Evolutionary conservation across 2,888 invertebrate genomes (phyloP).

Genomic region (Parochlus steinenii): DNA sequence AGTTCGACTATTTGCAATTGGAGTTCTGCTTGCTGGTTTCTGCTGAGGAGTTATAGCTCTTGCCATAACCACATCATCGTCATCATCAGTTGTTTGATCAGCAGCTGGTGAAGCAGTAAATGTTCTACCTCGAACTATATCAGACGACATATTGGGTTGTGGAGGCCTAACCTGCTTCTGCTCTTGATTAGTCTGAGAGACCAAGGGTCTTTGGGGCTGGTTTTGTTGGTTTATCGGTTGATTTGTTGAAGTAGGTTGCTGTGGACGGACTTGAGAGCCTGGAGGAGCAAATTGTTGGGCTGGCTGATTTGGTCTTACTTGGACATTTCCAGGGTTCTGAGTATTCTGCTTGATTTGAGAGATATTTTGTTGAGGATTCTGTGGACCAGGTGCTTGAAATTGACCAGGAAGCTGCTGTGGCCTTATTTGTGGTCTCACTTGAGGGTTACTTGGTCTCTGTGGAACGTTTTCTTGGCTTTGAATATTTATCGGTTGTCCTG

Average conservation of each 20-base stretch:
- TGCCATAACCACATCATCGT: slow-evolving; percentile 29
- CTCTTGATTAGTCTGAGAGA: background rate
- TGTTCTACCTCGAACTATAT: slow-evolving; percentile 13
- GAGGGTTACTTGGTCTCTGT: slow-evolving; percentile 2
- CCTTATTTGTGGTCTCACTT: background rate
- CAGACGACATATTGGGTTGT: slow-evolving; percentile 14
- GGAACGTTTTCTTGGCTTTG: background rate
- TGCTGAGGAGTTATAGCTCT: slow-evolving; percentile 24
- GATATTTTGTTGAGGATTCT: background rate
- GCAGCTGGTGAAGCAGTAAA: slow-evolving; percentile 15
- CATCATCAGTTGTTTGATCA: slow-evolving; percentile 20
- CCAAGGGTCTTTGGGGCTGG: slow-evolving; percentile 8
- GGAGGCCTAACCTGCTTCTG: background rate
- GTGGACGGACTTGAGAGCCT: slow-evolving; percentile 3
- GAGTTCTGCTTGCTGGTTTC: background rate
- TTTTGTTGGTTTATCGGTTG: too few relatives aligned
- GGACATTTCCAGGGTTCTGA: background rate
- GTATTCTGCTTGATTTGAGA: too few relatives aligned
- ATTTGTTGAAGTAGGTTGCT: background rate
- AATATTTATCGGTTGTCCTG: too few relatives aligned
- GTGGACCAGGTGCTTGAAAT: slow-evolving; percentile 2
- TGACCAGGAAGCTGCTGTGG: slow-evolving; percentile 2
- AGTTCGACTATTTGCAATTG: background rate
- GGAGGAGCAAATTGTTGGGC: too few relatives aligned
- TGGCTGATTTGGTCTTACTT: too few relatives aligned